Evolutionary conservation across 2,888 invertebrate genomes (phyloP).

Genomic region (Tetranychus truncatus): DNA sequence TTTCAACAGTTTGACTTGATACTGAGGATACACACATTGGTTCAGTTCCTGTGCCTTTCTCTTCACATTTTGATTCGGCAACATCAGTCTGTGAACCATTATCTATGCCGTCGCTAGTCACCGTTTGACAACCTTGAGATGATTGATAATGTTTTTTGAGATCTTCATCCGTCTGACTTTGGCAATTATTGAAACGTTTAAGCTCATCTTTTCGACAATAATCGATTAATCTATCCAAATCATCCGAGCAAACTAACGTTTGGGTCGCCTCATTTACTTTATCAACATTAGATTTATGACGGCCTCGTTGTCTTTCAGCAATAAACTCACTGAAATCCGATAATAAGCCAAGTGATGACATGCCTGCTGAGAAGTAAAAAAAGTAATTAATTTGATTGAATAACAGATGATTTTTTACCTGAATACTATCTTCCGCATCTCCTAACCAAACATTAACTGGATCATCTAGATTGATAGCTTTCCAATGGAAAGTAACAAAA

Average conservation of each 20-base stretch:
- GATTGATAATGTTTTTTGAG: neutral
- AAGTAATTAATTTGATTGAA: neutral
- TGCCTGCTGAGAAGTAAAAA: neutral
- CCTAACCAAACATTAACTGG: too few species aligned
- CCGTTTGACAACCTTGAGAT: neutral
- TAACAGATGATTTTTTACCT: too few species aligned
- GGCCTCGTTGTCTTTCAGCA: neutral
- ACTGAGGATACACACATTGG: neutral
- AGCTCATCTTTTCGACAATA: neutral
- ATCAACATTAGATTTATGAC: neutral
- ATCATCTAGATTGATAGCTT: too few species aligned
- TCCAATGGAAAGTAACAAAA: too few species aligned
- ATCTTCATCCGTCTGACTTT: neutral
- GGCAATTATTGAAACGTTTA: neutral
- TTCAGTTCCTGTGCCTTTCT: neutral
- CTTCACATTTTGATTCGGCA: neutral
- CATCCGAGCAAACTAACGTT: neutral
- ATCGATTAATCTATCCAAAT: neutral
- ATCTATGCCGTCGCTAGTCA: neutral
- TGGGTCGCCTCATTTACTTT: neutral
- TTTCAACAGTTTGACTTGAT: too few species aligned
- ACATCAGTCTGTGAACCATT: neutral
- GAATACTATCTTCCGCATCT: too few species aligned
- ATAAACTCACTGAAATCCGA: conserved; percentile 2
- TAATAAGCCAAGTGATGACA: conserved; percentile 2